These are phyloP conservation scores for Crotalus helleri DNA, from an alignment of 2,113 vertebrate species.

Conservation along the genomic window DNA sequence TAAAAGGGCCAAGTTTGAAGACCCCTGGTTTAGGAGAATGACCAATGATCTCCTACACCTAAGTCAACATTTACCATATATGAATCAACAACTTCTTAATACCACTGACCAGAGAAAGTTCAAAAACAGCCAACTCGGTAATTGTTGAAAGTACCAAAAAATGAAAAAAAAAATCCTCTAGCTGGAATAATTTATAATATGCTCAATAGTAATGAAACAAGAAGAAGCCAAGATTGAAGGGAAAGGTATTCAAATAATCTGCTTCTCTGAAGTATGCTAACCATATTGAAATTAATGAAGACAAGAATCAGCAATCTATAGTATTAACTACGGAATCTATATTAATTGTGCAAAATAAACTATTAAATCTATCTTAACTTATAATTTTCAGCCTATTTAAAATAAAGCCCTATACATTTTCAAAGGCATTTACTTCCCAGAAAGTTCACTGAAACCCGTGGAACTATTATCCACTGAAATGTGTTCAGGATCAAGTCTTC, in stretches of 20 bases:
- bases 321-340: conserved; percentile 21
- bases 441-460: neutral
- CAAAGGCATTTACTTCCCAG: conserved; percentile 6
- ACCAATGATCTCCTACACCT: neutral
- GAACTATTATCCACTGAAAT: neutral
- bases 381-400: conserved; percentile 21
- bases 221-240: neutral
- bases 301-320: conserved; percentile 35
- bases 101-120: neutral
- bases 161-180: neutral
- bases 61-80: neutral
- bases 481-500: neutral
- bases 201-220: conserved; percentile 10
- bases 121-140: neutral
- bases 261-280: conserved; percentile 33
- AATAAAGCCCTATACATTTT: neutral
- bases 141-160: neutral
- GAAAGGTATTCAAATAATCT: conserved; percentile 29
- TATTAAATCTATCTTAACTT: conserved; percentile 24
- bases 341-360: conserved; percentile 25
- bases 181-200: neutral
- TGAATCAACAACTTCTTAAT: neutral
- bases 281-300: conserved; percentile 34
- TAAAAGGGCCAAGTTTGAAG: too few relatives aligned
- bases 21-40: neutral